Evolutionary conservation across 2,797 vertebrate genomes (phyloP), one percentile per base, ranked within the genome.

Genomic region (Paguma larvata): DNA sequence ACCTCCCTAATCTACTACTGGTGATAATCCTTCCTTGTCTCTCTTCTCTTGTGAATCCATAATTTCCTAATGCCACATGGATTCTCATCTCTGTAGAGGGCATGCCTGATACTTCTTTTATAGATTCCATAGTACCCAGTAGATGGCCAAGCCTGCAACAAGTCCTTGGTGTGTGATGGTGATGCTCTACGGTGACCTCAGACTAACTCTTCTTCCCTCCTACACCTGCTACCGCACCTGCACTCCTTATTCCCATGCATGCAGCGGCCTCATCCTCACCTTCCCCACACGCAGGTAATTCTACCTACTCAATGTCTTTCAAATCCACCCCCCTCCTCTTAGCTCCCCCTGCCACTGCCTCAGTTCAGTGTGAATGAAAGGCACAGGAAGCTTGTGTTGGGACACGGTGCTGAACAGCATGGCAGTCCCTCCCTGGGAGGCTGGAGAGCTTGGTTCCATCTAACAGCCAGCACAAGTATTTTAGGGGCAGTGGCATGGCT

Each of bases 401-500:
- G 27, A 51, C 51, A 32, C 2, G 62, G 82, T 68, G 34, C 53
- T 30, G 63, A 83, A 56, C 4, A 7, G 44, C 46, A 70, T 5
- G 51, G 46, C 13, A 41, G 38, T 16, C 44, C 70, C 53, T 4
- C 68, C 41, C 79, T 23, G 53, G 86, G 27, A 56, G 23, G 32
- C 48, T 27, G 4, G 44, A 63, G n/a, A 53, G 25, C 86, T 41
- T 19, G 75, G 34, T 94, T 94, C 65, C 80, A 46, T 32, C 25
- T 59, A 32, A 67, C 1, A 79, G 34, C 90, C 78, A 92, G 91
- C 88, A 75, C 46, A 88, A 80, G 70, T 85, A 96, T 88, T 88
- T 96, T 90, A 82, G 87, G 70, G 32, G 15, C 3, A 51, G 56
- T n/a, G 85, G 51, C 59, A 51, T 14, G 88, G 75, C 0, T 34